Evolutionary conservation across 2,797 vertebrate species (phyloP), one percentile per base, ranked within the genome.

Genomic region (Betta splendens): DNA sequence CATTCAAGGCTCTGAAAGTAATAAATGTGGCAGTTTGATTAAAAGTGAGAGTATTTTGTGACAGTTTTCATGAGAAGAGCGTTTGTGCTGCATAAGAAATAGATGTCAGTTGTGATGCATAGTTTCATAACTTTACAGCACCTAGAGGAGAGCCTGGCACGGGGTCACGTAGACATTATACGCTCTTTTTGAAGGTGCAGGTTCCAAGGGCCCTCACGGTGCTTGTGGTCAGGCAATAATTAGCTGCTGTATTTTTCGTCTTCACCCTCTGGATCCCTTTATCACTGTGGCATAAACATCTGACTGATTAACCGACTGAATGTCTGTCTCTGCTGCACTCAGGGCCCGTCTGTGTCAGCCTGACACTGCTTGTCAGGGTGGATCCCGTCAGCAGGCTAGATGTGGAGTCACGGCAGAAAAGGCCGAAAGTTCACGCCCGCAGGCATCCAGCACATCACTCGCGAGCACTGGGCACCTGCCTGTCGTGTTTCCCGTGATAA

Each of bases 401-500:
- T 48, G 56, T 46, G 50, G 57, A 71, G 77, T 49, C 36, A 46
- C 4, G 3, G 49, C 10, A n/a, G 23, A 50, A 67, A 54, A 71
- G 73, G 64, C 36, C 68, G 58, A 59, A 26, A 75, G 80, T 76
- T 73, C 45, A 75, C 36, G 47, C 50, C 80, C 6, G 3, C 40
- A 47, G 59, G 53, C 61, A 18, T n/a, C 10, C 2, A 10, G 54
- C 64, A 53, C 58, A 82, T 84, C 89, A 87, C 81, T 82, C 53
- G 68, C 53, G 60, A 63, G 42, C 38, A 64, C 77, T 64, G 81
- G 70, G 62, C 84, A 85, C 81, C 85, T 77, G 77, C 86, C 66
- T 64, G 63, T 64, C 83, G 70, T 0, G 87, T 93, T n/a, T 93
- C 85, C 91, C 78, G 89, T 91, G 91, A 88, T 91, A 90, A 93